Conservation (phyloP, 1,140 invertebrate genomes). For the Ladona fulva region DNA sequence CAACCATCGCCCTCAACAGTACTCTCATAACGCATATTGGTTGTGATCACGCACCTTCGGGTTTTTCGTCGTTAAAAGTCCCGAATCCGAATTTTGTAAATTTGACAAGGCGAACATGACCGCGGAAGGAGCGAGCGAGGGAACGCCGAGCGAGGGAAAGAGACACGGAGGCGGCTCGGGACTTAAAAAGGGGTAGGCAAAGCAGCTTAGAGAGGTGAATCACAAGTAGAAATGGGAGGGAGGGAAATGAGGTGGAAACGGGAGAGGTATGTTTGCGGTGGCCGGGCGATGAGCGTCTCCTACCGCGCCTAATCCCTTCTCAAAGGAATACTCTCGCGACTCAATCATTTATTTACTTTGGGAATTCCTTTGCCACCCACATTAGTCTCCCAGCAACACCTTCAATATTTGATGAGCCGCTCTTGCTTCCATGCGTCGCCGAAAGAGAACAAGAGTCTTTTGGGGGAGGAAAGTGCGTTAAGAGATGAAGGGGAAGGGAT, state of each 20-base stretch:
- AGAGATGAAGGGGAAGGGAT: not conserved
- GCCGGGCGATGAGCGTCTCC: not conserved
- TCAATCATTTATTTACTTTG: not conserved
- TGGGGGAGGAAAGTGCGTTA: not conserved
- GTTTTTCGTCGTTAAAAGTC: too few relatives aligned
- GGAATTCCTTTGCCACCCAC: not conserved
- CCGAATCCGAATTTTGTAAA: too few relatives aligned
- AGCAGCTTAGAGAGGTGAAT: too few relatives aligned
- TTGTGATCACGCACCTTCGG: too few relatives aligned
- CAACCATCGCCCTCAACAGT: too few relatives aligned
- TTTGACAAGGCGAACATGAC: too few relatives aligned
- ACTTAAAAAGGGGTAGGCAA: too few relatives aligned
- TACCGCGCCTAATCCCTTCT: not conserved
- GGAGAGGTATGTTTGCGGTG: not conserved
- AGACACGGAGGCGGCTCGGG: too few relatives aligned
- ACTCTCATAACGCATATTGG: too few relatives aligned
- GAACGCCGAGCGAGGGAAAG: too few relatives aligned
- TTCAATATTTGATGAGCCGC: not conserved
- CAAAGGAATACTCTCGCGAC: not conserved
- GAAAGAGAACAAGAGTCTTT: not conserved
- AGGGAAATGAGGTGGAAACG: not conserved
- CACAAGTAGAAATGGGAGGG: not conserved
- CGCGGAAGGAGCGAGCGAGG: too few relatives aligned
- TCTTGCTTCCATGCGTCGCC: not conserved
- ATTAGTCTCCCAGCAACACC: not conserved